Conservation (phyloP, 2,797 vertebrate genomes). For the Ctenosaura bakeri region DNA sequence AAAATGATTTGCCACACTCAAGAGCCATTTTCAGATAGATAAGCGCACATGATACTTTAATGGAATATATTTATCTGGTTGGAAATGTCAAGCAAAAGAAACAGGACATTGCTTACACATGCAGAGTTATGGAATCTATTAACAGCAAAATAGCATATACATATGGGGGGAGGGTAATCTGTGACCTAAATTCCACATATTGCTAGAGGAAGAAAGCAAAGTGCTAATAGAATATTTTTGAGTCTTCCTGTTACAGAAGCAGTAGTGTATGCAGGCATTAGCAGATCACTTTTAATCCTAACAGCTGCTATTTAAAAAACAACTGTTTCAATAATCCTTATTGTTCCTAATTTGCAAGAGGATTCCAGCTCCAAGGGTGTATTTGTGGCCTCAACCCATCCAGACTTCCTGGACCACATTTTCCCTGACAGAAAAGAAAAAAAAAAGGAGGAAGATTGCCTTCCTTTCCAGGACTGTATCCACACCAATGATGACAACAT, state of each 20-base stretch:
- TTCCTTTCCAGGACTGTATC: too few relatives aligned
- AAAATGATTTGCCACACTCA: background rate
- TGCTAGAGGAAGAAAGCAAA: background rate
- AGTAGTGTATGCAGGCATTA: background rate
- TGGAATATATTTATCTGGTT: conserved; percentile 21
- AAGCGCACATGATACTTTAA: conserved; percentile 15
- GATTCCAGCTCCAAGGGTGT: background rate
- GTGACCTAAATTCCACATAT: background rate
- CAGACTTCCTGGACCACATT: too few relatives aligned
- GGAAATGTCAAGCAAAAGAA: conserved; percentile 30
- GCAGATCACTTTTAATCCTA: background rate
- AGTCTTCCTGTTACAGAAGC: background rate
- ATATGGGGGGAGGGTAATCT: conserved; percentile 19
- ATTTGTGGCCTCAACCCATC: too few relatives aligned
- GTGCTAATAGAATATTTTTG: background rate
- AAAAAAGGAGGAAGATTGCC: too few relatives aligned
- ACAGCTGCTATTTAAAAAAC: background rate
- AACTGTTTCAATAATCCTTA: background rate
- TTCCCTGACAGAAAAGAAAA: too few relatives aligned
- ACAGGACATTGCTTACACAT: conserved; percentile 27
- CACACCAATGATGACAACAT: too few relatives aligned
- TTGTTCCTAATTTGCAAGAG: background rate
- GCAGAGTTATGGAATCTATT: background rate
- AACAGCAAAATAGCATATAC: background rate
- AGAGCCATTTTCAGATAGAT: conserved; percentile 33